phyloP scores from a whole-genome alignment of 2,113 vertebrate species.

The Lathamus discolor region DNA sequence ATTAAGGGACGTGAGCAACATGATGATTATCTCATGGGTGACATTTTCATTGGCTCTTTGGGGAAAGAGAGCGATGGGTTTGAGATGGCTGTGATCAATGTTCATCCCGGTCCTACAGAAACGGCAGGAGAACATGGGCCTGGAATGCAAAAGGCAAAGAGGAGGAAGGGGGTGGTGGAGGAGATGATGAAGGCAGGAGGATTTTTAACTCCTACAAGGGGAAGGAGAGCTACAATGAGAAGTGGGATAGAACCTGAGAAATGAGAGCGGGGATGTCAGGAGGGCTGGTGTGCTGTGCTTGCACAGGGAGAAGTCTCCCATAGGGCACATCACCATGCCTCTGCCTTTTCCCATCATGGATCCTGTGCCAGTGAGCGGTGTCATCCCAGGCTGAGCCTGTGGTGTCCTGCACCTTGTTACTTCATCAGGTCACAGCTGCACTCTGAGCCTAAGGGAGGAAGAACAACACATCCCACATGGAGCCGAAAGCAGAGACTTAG shows the following conservation, averaged over 20 bases:
- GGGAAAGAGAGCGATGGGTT: neutral
- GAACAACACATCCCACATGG: neutral
- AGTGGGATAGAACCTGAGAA: neutral
- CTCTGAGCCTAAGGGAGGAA: neutral
- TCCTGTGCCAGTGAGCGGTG: fast-evolving
- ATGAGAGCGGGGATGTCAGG: neutral
- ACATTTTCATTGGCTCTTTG: constrained; percentile 52
- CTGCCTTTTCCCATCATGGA: neutral
- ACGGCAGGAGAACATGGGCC: neutral
- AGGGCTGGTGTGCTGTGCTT: neutral
- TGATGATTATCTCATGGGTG: constrained; percentile 57
- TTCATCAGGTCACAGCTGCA: fast-evolving
- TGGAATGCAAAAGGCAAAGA: neutral
- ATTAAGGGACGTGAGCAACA: constrained; percentile 62
- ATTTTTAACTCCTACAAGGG: neutral
- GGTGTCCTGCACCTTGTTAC: neutral
- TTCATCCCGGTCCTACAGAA: neutral
- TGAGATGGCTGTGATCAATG: constrained; percentile 52
- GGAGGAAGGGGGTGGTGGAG: neutral
- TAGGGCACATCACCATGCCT: neutral
- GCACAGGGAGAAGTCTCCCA: neutral
- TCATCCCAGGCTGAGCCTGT: fast-evolving
- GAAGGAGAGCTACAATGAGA: neutral
- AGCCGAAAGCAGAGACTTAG: neutral
- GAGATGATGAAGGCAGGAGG: neutral